Conservation (phyloP, 2,888 invertebrate species). For the Epinotia demarniana region DNA sequence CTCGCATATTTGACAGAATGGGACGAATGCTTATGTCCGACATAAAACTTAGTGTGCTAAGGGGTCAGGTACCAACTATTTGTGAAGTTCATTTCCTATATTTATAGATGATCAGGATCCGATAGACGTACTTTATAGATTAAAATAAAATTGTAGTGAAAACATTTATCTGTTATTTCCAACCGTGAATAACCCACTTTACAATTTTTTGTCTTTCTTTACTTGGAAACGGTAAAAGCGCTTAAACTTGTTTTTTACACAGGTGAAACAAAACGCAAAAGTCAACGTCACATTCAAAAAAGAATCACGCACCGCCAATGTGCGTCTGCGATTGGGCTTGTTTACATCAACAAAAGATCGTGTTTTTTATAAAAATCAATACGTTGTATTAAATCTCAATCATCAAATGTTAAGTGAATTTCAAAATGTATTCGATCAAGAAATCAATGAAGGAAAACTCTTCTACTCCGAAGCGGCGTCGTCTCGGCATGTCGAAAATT, state of each 20-base stretch:
- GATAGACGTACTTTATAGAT: too few relatives aligned
- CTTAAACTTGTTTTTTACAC: background rate
- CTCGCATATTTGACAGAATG: too few relatives aligned
- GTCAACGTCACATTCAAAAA: conserved; percentile 30
- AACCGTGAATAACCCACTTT: too few relatives aligned
- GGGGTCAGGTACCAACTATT: too few relatives aligned
- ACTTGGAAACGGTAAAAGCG: background rate
- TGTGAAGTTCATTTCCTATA: too few relatives aligned
- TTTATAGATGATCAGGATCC: too few relatives aligned
- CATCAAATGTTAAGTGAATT: conserved; percentile 14
- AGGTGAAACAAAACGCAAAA: conserved; percentile 8
- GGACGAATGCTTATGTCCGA: too few relatives aligned
- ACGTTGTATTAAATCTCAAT: background rate
- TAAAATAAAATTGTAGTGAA: too few relatives aligned
- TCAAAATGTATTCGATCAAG: conserved; percentile 55
- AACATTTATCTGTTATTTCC: too few relatives aligned
- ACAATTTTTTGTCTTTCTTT: background rate
- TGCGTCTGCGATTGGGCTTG: conserved; percentile 9
- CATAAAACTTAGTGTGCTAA: too few relatives aligned
- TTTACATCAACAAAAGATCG: conserved; percentile 29
- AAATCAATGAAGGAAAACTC: conserved; percentile 52
- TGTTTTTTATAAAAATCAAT: conserved; percentile 3
- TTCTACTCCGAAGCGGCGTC: conserved; percentile 73
- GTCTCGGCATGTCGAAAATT: conserved; percentile 64
- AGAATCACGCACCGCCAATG: conserved; percentile 1